These are phyloP conservation scores for Sebastes paucispinis DNA, from an alignment of 2,797 vertebrate genomes.

Conservation along the genomic window DNA sequence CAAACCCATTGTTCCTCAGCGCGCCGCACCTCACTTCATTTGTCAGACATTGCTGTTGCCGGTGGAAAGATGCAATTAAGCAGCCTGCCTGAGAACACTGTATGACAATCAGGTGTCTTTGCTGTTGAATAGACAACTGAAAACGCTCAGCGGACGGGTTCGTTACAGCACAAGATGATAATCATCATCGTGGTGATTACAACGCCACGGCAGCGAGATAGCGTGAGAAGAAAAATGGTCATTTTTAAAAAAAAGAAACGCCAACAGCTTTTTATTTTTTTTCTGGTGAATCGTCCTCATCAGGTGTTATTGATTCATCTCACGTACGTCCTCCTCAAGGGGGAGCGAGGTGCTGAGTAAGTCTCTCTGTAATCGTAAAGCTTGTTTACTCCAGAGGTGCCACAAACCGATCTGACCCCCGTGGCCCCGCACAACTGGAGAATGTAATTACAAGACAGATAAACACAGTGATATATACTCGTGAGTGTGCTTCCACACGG, in stretches of 20 bases:
- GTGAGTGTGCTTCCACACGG: background rate
- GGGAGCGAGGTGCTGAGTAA: conserved; percentile 65
- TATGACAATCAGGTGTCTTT: conserved; percentile 62
- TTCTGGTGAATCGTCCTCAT: conserved; percentile 22
- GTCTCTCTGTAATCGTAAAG: conserved; percentile 61
- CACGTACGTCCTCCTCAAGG: conserved; percentile 40
- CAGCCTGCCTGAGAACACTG: conserved; percentile 53
- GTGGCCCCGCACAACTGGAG: conserved; percentile 42
- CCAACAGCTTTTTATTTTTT: background rate
- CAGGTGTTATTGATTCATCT: conserved; percentile 49
- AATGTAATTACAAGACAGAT: conserved; percentile 66
- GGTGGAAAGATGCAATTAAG: conserved; percentile 73
- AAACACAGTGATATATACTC: conserved; percentile 27
- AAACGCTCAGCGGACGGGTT: conserved; percentile 20
- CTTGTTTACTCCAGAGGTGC: conserved; percentile 67
- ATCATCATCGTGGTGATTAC: conserved; percentile 27
- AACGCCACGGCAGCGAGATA: conserved; percentile 13
- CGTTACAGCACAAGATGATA: conserved; percentile 45
- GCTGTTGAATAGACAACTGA: conserved; percentile 46
- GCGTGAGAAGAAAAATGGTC: conserved; percentile 8
- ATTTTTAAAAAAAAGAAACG: conserved; percentile 30
- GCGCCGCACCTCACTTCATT: conserved; percentile 64
- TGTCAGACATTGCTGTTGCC: conserved; percentile 61
- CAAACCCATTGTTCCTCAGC: conserved; percentile 68
- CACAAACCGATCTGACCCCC: conserved; percentile 62